Conservation (phyloP, 2,888 invertebrate species). For the Agrochola circellaris region DNA sequence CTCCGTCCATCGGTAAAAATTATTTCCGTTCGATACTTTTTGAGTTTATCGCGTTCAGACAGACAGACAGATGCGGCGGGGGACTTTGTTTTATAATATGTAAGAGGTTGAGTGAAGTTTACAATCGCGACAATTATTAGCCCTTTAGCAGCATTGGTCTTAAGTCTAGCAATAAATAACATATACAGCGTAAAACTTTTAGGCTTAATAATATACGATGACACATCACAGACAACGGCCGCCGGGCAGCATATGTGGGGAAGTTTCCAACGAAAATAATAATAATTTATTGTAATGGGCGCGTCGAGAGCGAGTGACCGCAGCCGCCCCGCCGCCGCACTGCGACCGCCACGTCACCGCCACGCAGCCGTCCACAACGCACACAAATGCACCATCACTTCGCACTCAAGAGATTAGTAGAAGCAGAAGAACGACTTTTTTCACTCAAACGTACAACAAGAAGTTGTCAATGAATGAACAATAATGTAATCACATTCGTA, state of each 20-base stretch:
- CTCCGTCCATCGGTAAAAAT: too few relatives aligned
- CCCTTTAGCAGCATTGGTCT: background rate
- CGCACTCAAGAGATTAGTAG: background rate
- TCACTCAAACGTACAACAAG: background rate
- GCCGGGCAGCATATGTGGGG: slow-evolving; percentile 3
- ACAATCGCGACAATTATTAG: background rate
- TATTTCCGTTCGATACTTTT: too few relatives aligned
- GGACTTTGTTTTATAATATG: too few relatives aligned
- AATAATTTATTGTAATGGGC: slow-evolving; percentile 35
- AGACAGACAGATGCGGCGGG: too few relatives aligned
- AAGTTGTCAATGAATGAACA: background rate
- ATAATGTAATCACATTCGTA: background rate
- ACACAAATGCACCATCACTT: slow-evolving; percentile 16
- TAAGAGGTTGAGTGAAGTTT: too few relatives aligned
- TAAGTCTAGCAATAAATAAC: background rate
- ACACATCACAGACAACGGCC: slow-evolving; percentile 8
- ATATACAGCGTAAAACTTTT: slow-evolving; percentile 8
- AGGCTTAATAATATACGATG: slow-evolving; percentile 12
- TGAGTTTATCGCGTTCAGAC: too few relatives aligned
- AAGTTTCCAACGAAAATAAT: slow-evolving; percentile 47
- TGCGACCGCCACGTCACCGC: slow-evolving; percentile 17
- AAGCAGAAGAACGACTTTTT: slow-evolving; percentile 15
- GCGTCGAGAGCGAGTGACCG: slow-evolving; percentile 25
- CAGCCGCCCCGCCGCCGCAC: slow-evolving; percentile 16
- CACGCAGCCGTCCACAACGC: slow-evolving; percentile 22